Evolutionary conservation across 2,797 vertebrate species (phyloP).

Genomic region (Arrhamphus sclerolepis): DNA sequence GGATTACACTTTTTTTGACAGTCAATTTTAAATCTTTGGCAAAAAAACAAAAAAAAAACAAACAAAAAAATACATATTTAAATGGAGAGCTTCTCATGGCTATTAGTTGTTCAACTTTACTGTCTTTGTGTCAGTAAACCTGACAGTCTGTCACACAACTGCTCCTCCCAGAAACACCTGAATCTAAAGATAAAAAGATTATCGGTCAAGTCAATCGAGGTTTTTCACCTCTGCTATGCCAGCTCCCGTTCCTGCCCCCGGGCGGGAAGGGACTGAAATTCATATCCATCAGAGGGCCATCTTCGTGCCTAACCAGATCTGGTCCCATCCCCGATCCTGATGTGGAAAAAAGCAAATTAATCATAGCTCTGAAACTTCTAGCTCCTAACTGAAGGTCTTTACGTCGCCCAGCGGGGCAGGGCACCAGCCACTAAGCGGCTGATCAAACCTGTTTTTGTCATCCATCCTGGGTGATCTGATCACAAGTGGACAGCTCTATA

Average conservation of each 20-base stretch:
- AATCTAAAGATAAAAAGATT: constrained; percentile 39
- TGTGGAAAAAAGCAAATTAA: constrained; percentile 77
- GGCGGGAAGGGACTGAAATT: constrained; percentile 81
- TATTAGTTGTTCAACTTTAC: constrained; percentile 6
- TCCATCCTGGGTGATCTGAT: too few relatives aligned
- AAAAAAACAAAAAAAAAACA: not conserved
- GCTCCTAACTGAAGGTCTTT: constrained; percentile 42
- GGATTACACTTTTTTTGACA: too few relatives aligned
- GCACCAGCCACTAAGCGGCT: constrained; percentile 58
- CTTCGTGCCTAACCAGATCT: constrained; percentile 79
- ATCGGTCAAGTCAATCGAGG: constrained; percentile 67
- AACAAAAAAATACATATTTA: not conserved
- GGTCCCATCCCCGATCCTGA: constrained; percentile 78
- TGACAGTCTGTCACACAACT: constrained; percentile 22
- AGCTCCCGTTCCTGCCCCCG: constrained; percentile 77
- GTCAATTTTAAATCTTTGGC: too few relatives aligned
- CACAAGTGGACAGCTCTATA: too few relatives aligned
- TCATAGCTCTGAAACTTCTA: constrained; percentile 58
- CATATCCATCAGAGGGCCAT: constrained; percentile 82
- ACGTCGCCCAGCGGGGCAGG: constrained; percentile 43
- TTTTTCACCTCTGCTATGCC: constrained; percentile 80
- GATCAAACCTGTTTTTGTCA: constrained; percentile 14
- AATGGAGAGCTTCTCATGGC: not conserved
- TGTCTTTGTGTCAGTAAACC: constrained; percentile 12
- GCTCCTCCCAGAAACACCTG: constrained; percentile 26